Conservation (phyloP, 2,797 vertebrate species). For the Amniataba percoides region DNA sequence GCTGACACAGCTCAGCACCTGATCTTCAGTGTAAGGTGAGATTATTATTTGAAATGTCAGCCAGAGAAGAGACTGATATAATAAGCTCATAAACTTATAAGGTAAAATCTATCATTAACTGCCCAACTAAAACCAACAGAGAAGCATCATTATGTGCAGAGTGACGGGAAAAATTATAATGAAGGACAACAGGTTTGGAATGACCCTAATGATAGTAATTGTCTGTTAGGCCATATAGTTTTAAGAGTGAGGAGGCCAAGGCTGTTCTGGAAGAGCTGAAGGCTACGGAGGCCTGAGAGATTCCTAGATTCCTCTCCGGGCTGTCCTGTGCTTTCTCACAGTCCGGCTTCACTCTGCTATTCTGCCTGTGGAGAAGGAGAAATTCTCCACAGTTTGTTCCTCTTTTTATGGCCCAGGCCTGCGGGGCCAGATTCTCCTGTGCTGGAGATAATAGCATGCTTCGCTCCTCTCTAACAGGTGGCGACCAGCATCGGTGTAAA, state of each 20-base stretch:
- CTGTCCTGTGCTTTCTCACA: constrained; percentile 71
- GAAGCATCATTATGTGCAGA: constrained; percentile 41
- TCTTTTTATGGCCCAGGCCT: constrained; percentile 83
- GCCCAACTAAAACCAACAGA: constrained; percentile 48
- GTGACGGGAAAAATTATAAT: constrained; percentile 48
- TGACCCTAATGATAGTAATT: constrained; percentile 80
- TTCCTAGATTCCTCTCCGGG: constrained; percentile 68
- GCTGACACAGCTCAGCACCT: constrained; percentile 2
- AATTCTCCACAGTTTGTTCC: constrained; percentile 67
- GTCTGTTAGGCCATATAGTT: constrained; percentile 71
- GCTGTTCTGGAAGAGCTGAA: constrained; percentile 71
- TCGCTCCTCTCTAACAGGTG: constrained; percentile 84
- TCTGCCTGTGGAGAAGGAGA: constrained; percentile 60
- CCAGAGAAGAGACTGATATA: constrained; percentile 21
- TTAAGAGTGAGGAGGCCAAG: constrained; percentile 65
- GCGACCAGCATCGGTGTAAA: constrained; percentile 79
- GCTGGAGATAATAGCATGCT: constrained; percentile 85
- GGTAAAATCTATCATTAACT: constrained; percentile 42
- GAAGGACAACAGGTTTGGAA: constrained; percentile 62
- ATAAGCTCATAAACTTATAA: constrained; percentile 17
- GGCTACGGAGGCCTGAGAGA: constrained; percentile 70
- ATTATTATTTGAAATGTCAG: constrained; percentile 42
- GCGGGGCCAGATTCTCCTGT: constrained; percentile 84
- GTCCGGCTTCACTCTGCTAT: constrained; percentile 47
- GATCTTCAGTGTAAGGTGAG: background rate